phyloP scores from a whole-genome alignment of 23 tunicate genomes.

The Ciona savignyi region DNA sequence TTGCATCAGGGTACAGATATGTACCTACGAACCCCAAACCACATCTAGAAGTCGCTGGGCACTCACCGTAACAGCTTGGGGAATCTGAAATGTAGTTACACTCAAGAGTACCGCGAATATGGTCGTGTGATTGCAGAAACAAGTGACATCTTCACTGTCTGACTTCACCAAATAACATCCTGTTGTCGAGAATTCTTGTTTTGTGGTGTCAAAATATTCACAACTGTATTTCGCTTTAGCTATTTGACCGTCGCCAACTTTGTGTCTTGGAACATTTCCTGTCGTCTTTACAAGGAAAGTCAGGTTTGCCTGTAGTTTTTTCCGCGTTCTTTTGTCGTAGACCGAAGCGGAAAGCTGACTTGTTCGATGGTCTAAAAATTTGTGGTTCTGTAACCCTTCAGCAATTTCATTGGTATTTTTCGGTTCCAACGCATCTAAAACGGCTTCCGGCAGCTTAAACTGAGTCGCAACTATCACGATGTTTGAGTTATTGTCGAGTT shows the following conservation, averaged over 20 bases:
- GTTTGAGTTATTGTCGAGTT: background rate
- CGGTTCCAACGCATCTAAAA: background rate
- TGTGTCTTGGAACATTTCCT: background rate
- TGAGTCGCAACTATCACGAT: background rate
- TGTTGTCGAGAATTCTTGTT: background rate
- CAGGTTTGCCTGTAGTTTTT: background rate
- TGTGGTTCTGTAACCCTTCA: background rate
- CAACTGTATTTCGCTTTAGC: background rate
- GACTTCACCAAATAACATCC: background rate
- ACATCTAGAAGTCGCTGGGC: background rate
- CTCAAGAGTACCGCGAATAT: conserved; percentile 3
- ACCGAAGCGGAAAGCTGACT: background rate
- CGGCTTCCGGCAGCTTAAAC: background rate
- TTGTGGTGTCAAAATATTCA: background rate
- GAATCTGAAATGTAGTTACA: background rate
- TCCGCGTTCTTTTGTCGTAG: background rate
- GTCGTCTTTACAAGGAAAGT: background rate
- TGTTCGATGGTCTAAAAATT: background rate
- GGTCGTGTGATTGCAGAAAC: conserved; percentile 10
- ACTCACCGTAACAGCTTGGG: background rate
- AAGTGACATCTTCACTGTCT: background rate
- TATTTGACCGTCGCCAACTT: background rate
- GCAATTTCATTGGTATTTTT: background rate
- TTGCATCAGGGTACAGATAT: background rate
- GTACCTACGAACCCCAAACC: background rate